Evolutionary conservation across 2,888 invertebrate species (phyloP), one percentile per base, ranked within the genome.

Genomic region (Podabrus alpinus): DNA sequence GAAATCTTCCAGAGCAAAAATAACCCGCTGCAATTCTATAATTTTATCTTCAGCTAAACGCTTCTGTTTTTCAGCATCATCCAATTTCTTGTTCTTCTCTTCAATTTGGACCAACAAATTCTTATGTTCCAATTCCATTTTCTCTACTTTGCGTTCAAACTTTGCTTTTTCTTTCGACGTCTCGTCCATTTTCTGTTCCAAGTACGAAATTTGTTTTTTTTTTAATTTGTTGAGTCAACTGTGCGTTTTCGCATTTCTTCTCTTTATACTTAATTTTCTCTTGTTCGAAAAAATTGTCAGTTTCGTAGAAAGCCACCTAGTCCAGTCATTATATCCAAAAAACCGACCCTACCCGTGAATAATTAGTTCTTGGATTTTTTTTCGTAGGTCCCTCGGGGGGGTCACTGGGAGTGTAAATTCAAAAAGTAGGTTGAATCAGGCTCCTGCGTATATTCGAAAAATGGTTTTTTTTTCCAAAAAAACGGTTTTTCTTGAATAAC

Each of bases 51-150:
- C 78, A 4, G 79, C 72, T 25, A 84, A 79, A 74, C 81, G 76
- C 73, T 86, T 84, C 64, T 85, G 77, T 11, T 84, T 79, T 59
- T 86, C 82, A 15, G 88, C 82, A 60, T 86, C 83, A 64, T 79
- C 77, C 10, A 83, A 69, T 73, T 82, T 79, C 17, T 21, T 59
- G 29, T 25, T 73, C 4, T 13, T 69, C 25, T 73, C 73, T 45
- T 72, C 75, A 19, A 77, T 73, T 67, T 70, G 64, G 3, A 10
- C 7, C 13, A 45, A 11, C 7, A 73, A n/a, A n/a, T 69, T 7
- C 0, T 13, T 10, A 45, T 64, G 73, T 59, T 73, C 69, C 13
- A 61, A 64, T 64, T 76, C 61, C 67, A 84, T 75, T 66, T 83
- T 82, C 80, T 86, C 79, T 81, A 84, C 76, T 82, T 86, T 78